phyloP scores from a whole-genome alignment of 2,797 vertebrate species.

The Trachops cirrhosus region DNA sequence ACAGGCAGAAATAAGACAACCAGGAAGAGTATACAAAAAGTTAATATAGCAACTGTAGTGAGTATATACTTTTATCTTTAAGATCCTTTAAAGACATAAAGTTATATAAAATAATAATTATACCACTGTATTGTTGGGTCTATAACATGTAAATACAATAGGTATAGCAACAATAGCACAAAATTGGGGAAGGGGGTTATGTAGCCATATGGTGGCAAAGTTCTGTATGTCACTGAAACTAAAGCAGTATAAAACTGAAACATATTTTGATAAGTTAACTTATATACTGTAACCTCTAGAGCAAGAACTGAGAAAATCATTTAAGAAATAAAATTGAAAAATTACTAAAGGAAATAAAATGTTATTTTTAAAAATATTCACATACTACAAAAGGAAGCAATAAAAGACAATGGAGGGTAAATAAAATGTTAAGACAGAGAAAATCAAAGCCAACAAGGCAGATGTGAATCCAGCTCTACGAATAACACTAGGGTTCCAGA shows the following conservation, averaged over 20 bases:
- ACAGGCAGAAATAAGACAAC: neutral
- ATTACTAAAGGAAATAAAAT: neutral
- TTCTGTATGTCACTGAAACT: neutral
- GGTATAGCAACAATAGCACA: neutral
- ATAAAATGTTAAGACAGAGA: neutral
- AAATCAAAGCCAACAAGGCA: neutral
- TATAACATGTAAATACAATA: neutral
- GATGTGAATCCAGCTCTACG: neutral
- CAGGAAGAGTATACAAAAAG: neutral
- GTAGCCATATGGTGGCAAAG: neutral
- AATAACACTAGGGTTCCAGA: neutral
- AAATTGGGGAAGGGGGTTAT: neutral
- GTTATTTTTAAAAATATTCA: neutral
- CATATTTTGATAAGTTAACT: neutral
- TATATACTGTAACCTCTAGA: neutral
- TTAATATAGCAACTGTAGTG: neutral
- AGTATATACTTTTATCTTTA: neutral
- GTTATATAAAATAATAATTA: neutral
- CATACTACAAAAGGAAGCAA: neutral
- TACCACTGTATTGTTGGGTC: neutral
- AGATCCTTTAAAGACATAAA: neutral
- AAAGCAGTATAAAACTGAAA: constrained; percentile 6
- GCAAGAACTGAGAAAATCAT: neutral
- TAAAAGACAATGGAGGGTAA: neutral
- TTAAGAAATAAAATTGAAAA: neutral